Evolutionary conservation across 2,113 vertebrate species (phyloP).

Genomic region (Antennarius striatus): DNA sequence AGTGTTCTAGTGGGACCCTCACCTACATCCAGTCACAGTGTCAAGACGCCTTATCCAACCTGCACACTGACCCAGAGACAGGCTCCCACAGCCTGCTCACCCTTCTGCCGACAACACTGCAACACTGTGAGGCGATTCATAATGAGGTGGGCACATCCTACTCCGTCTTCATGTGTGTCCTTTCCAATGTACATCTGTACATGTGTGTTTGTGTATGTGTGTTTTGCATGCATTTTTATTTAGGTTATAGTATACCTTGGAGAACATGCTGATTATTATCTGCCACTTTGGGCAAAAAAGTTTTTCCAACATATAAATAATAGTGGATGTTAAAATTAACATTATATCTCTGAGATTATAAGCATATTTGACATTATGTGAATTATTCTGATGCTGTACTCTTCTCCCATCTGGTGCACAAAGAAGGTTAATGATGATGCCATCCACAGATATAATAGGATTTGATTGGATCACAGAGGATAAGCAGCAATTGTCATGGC

Average conservation of each 20-base stretch:
- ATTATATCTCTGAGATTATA: constrained; percentile 6
- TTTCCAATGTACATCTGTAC: neutral
- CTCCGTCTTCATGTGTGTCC: constrained; percentile 8
- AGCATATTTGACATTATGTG: constrained; percentile 28
- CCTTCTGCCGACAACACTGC: constrained; percentile 81
- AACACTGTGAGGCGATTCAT: constrained; percentile 91
- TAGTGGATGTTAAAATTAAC: constrained; percentile 18
- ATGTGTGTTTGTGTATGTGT: constrained; percentile 3
- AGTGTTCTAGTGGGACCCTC: constrained; percentile 92
- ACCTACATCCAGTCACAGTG: constrained; percentile 89
- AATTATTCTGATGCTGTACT: constrained; percentile 34
- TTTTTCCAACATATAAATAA: constrained; percentile 15
- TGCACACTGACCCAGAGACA: constrained; percentile 76
- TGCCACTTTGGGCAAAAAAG: constrained; percentile 6
- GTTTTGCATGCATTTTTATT: too few species aligned
- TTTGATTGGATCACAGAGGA: constrained; percentile 31
- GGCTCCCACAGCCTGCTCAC: constrained; percentile 80
- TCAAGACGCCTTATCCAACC: constrained; percentile 86
- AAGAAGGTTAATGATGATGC: constrained; percentile 40
- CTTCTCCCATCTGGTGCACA: constrained; percentile 41
- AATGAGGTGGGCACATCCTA: constrained; percentile 87
- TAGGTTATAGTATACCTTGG: too few species aligned
- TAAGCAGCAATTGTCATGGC: constrained; percentile 15
- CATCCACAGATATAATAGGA: constrained; percentile 40
- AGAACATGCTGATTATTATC: neutral